Conservation (phyloP, 2,888 invertebrate species). For the Nebria brevicollis region DNA sequence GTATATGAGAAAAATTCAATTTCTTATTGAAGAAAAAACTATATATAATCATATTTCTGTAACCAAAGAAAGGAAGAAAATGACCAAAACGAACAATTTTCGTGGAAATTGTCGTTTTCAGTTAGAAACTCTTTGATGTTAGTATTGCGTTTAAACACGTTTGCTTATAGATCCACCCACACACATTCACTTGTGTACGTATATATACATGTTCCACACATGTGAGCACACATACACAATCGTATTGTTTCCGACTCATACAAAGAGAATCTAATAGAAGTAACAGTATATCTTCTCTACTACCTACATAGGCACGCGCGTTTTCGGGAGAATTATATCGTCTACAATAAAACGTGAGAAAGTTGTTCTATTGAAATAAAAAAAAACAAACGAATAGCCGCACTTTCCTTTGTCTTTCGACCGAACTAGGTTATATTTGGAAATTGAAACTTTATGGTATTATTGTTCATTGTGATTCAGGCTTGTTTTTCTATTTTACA, state of each 20-base stretch:
- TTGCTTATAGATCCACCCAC: background rate
- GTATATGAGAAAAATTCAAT: background rate
- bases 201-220: background rate
- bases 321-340: background rate
- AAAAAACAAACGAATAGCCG: conserved; percentile 13
- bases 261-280: background rate
- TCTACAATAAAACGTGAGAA: background rate
- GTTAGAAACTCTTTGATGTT: background rate
- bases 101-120: background rate
- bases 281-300: background rate
- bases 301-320: background rate
- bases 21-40: background rate
- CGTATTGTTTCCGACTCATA: background rate
- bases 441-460: conserved; percentile 16
- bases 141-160: background rate
- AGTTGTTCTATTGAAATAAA: conserved; percentile 19
- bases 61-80: background rate
- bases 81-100: background rate
- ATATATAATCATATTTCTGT: background rate
- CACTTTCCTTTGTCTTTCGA: background rate
- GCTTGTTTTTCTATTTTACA: no score
- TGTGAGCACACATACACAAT: background rate
- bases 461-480: background rate
- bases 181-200: background rate
- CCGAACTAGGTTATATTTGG: conserved; percentile 37